Evolutionary conservation across 2,797 vertebrate genomes (phyloP).

Genomic region (Sylvilagus floridanus): DNA sequence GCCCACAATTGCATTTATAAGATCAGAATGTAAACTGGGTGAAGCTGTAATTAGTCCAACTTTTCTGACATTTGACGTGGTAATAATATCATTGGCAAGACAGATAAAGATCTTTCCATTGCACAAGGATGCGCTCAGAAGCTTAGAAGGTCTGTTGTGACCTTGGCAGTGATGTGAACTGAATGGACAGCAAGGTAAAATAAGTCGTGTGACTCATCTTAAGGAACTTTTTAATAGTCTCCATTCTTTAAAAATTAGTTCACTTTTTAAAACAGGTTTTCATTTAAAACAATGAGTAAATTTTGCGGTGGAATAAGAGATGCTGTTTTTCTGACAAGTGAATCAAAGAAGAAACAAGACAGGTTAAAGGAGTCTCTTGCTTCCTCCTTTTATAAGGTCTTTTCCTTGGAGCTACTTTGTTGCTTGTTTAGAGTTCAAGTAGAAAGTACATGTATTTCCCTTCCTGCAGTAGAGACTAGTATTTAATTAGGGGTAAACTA

Average conservation of each 20-base stretch:
- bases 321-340: conserved; percentile 66
- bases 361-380: conserved; percentile 89
- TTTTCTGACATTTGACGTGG: conserved; percentile 33
- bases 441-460: neutral
- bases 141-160: neutral
- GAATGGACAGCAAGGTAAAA: neutral
- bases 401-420: conserved; percentile 57
- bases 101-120: conserved; percentile 47
- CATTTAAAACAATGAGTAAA: conserved; percentile 1
- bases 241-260: conserved; percentile 23
- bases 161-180: neutral
- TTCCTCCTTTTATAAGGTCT: conserved; percentile 91
- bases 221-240: neutral
- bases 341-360: conserved; percentile 89
- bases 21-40: conserved; percentile 15
- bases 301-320: conserved; percentile 61
- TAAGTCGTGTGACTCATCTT: neutral
- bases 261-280: neutral
- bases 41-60: conserved; percentile 43
- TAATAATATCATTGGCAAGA: neutral
- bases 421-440: neutral
- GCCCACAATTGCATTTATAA: neutral
- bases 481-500: neutral
- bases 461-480: neutral
- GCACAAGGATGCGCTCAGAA: neutral